These are phyloP conservation scores for Phrynocephalus guinanensis DNA, from an alignment of 2,797 vertebrate species.

Conservation along the genomic window DNA sequence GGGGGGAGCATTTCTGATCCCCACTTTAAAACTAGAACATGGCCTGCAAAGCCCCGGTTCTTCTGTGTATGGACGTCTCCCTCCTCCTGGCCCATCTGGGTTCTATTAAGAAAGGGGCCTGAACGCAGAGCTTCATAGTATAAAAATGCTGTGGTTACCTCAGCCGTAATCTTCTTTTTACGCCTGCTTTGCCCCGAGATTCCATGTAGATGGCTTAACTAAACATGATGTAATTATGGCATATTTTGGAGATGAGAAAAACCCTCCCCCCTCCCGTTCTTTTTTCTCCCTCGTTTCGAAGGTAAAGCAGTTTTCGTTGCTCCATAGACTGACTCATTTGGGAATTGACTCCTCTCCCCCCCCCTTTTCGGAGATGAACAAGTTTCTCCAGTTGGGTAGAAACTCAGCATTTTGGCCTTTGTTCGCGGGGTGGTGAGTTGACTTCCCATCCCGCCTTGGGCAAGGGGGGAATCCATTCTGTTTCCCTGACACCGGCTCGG, in stretches of 20 bases:
- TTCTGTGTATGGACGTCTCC: constrained; percentile 53
- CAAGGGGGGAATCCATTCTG: not conserved
- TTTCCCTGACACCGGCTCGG: not conserved
- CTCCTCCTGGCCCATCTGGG: constrained; percentile 53
- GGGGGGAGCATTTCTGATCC: not conserved
- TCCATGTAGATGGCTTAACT: not conserved
- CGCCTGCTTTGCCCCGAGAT: not conserved
- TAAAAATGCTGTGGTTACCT: constrained; percentile 59
- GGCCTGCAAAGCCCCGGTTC: constrained; percentile 54
- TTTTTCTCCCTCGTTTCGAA: constrained; percentile 24
- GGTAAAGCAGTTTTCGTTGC: constrained; percentile 39
- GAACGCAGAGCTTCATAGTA: constrained; percentile 63
- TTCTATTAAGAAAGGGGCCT: constrained; percentile 58
- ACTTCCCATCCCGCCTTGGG: not conserved
- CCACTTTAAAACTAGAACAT: not conserved
- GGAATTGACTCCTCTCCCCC: not conserved
- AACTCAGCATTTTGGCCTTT: not conserved
- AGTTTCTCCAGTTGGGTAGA: constrained; percentile 6
- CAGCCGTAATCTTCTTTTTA: constrained; percentile 49
- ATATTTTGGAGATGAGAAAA: constrained; percentile 13
- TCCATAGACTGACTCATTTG: constrained; percentile 30
- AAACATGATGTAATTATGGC: constrained; percentile 12
- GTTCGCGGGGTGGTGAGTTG: not conserved
- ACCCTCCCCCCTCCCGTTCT: not conserved
- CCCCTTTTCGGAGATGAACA: not conserved